These are phyloP conservation scores for Isurus oxyrinchus DNA, from an alignment of 2,113 vertebrate genomes.

Conservation along the genomic window DNA sequence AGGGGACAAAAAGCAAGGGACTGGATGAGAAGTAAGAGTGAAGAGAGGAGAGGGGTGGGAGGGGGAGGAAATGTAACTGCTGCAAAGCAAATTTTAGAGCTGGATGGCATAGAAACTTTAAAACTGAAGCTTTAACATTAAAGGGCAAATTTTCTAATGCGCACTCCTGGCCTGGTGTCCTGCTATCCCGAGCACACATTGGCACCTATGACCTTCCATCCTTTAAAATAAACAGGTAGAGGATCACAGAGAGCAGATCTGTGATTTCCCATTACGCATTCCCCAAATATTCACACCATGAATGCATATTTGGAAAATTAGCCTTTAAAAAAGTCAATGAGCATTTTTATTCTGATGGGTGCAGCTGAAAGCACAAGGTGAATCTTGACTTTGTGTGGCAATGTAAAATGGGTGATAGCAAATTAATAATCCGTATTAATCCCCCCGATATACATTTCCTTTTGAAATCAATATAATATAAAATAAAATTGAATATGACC, in stretches of 20 bases:
- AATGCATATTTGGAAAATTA: background rate
- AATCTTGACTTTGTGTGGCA: background rate
- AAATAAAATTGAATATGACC: background rate
- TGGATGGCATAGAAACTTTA: background rate
- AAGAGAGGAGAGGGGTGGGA: background rate
- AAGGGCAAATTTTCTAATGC: background rate
- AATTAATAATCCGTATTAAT: background rate
- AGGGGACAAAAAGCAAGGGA: background rate
- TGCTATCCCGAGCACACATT: background rate
- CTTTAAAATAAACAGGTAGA: background rate
- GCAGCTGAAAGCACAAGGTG: too few relatives aligned
- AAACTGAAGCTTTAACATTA: background rate
- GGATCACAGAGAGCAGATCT: background rate
- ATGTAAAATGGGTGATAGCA: background rate
- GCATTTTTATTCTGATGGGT: background rate
- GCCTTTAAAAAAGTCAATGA: background rate
- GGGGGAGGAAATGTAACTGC: background rate
- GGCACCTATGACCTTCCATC: background rate
- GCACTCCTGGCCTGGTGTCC: background rate
- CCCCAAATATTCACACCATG: background rate
- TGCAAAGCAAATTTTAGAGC: background rate
- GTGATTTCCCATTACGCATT: background rate
- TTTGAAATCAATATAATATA: conserved; percentile 2
- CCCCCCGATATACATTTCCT: background rate
- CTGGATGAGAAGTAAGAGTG: background rate